These are phyloP conservation scores for Himalopsyche phryganea DNA, from an alignment of 1,140 invertebrate genomes.

Conservation along the genomic window DNA sequence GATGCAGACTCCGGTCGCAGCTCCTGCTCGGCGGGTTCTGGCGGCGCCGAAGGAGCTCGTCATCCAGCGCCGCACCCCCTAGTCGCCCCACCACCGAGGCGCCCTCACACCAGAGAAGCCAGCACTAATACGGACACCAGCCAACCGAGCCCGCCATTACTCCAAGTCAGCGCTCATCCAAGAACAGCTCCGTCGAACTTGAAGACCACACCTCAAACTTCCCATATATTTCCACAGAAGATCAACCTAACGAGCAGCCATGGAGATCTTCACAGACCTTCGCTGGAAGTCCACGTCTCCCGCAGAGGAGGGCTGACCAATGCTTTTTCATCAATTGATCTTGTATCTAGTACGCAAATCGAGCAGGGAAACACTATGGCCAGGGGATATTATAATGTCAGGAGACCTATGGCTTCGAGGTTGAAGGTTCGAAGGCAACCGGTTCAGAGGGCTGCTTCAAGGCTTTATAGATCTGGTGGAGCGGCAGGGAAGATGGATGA, in stretches of 20 bases:
- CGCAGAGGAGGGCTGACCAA: conserved; percentile 47
- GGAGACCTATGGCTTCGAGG: conserved; percentile 13
- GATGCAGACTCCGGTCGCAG: conserved; percentile 51
- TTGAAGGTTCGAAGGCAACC: conserved; percentile 53
- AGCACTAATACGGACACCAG: conserved; percentile 50
- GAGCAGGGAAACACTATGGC: conserved; percentile 23
- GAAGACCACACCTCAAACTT: neutral
- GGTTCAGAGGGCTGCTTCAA: conserved; percentile 67
- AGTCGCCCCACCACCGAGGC: conserved; percentile 32
- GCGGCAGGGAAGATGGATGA: conserved; percentile 42
- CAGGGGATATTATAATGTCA: conserved; percentile 17
- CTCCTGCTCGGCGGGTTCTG: conserved; percentile 48
- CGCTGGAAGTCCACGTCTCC: conserved; percentile 11
- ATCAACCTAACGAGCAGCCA: conserved; percentile 19
- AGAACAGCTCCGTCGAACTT: conserved; percentile 45
- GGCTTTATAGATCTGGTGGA: conserved; percentile 61
- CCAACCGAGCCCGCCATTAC: conserved; percentile 37
- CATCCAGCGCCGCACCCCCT: conserved; percentile 35
- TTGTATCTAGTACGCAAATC: conserved; percentile 47
- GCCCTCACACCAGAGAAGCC: conserved; percentile 44
- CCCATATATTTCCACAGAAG: conserved; percentile 3
- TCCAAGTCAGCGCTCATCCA: conserved; percentile 45
- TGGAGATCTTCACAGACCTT: conserved; percentile 16
- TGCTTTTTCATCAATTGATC: conserved; percentile 49
- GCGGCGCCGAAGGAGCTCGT: conserved; percentile 39